Conservation (phyloP, 2,888 invertebrate species). For the Mylabris sibirica region DNA sequence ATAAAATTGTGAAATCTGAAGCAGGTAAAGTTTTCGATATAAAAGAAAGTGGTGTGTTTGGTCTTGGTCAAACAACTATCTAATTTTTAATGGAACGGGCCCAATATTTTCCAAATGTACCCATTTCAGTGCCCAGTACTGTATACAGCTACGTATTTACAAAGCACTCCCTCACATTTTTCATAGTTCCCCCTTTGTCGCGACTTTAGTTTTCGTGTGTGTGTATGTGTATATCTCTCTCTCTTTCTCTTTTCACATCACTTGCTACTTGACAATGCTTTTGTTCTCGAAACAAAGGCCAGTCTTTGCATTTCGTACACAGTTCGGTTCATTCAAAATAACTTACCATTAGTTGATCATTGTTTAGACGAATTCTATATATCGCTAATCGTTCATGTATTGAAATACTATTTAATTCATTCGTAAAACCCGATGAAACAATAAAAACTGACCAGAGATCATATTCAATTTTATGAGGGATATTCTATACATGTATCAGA, state of each 20-base stretch:
- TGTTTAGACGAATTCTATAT: neutral
- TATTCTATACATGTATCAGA: neutral
- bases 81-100: too few relatives aligned
- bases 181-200: conserved; percentile 16
- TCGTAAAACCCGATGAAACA: neutral
- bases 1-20: too few relatives aligned
- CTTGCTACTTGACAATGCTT: conserved; percentile 35
- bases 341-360: conserved; percentile 16
- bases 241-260: conserved; percentile 19
- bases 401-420: neutral
- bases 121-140: too few relatives aligned
- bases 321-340: conserved; percentile 23
- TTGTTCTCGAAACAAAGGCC: conserved; percentile 34
- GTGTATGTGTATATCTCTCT: conserved; percentile 21
- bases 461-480: neutral
- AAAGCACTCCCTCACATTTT: conserved; percentile 11
- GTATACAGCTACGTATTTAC: neutral
- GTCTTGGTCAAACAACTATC: too few relatives aligned
- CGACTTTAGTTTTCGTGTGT: conserved; percentile 20
- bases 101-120: too few relatives aligned
- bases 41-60: too few relatives aligned
- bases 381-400: neutral
- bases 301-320: conserved; percentile 16
- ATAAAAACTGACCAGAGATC: neutral
- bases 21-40: too few relatives aligned